Evolutionary conservation across 2,113 vertebrate species (phyloP), one percentile per base, ranked within the genome.

Genomic region (Syrmaticus mikado): DNA sequence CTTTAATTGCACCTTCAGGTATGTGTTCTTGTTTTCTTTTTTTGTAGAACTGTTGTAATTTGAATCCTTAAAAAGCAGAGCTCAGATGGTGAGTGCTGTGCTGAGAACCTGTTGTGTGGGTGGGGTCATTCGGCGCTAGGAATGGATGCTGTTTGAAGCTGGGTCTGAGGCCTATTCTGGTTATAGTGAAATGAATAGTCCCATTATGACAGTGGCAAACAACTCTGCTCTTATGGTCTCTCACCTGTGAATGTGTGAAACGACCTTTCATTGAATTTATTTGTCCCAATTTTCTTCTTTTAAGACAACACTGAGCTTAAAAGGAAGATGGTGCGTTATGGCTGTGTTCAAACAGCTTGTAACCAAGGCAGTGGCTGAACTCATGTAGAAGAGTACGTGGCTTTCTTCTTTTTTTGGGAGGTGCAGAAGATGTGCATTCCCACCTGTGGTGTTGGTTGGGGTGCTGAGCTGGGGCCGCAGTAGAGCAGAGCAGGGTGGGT

Each of bases 91-190:
- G 64, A 34, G 41, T 48, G 11, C 1, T 4, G 58, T 83, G 64
- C 81, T 62, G 70, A 75, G 68, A 90, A 86, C 50, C 50, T 94
- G 57, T 48, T 77, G 66, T 11, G 87, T n/a, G 90, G 77, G 88
- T 93, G 92, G 62, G 73, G 82, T 75, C 5, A 4, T 67, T 84
- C 50, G 7, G 27, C 48, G 10, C 28, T 32, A 85, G 85, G 71
- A 92, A 68, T 61, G 61, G 32, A 52, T 64, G 25, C 20, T 78
- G 53, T 45, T 74, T 74, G 46, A 65, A 65, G 75, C 40, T 82
- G 48, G 17, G 25, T 65, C 32, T 66, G 80, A 30, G n/a, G 43
- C 7, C 0, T 68, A 5, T 84, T 83, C 40, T 92, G 40, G 43
- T 45, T 52, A 9, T 13, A 66, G 40, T 24, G 68, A 52, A 83